Base-by-base conservation (phyloP, 1,140 invertebrate genomes). In the Zophobas morio region DNA sequence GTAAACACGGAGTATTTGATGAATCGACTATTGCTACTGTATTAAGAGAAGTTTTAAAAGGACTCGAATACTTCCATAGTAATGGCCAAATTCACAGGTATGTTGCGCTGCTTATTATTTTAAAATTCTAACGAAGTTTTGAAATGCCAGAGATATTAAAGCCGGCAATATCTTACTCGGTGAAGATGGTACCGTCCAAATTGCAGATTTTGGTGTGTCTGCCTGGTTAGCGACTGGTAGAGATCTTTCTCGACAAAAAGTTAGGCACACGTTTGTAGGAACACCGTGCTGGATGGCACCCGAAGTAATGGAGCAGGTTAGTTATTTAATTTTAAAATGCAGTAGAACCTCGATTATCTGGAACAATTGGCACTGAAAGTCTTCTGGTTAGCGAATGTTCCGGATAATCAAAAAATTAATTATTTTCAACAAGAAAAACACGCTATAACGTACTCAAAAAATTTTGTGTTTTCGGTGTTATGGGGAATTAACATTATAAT, bases 211-310 rank as follows among this genome's bases (percentile, higher is more conserved):
- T 83, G 96, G 96, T 78, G 96, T 98, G 0, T 96, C 95, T 76
- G 95, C 96, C 1, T 96, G 98, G 98, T 85, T 99, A 82, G 95
- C 96, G 74, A 95, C 97, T 34, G 93, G 96, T 75, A 88, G 96
- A 81, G 93, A 99, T 89, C 83, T 99, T 82, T 95, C 94, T n/a
- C 89, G 97, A 4, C 97, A 99, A 87, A 97, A 98, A 88, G 95
- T 98, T 1, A 89, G 98, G 33, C 97, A 99, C 83, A 99, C 97
- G 0, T 99, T 99, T 88, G 97, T 99, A 1, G 98, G 98, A 3
- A 99, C 97, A 2, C 96, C 98, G 0, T 99, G 98, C 86, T 99
- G 98, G 98, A 99, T 99, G 98, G 98, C 98, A n/a, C 98, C 98
- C 6, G 98, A 99, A 90, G 97, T 99, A 76, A 99, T 99, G 97